Base-by-base conservation (phyloP, 1,140 invertebrate genomes). In the Cardiocondyla obscurior region DNA sequence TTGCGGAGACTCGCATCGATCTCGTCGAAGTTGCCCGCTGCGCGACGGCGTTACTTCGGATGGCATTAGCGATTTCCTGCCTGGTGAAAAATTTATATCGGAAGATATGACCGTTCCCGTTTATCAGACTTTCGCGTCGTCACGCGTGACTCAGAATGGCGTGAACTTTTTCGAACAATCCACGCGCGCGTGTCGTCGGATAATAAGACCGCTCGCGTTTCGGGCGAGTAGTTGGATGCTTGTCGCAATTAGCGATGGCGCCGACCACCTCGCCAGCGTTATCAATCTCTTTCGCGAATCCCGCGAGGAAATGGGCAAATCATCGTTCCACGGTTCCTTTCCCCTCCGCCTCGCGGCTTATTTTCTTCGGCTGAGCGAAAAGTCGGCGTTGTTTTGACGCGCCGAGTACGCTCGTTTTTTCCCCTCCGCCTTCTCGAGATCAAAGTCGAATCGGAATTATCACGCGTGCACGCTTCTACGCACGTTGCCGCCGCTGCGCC, bases 121-220 rank as follows among this genome's bases (percentile, higher is more conserved):
- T 79, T 79, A 79, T 79, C 74, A 69, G 74, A 67, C 51, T 79
- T 69, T 69, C 53, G 49, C 62, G 22, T 53, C 62, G 74, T 79
- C 44, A 69, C 16, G 74, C 46, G 46, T 67, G 74, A 79, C 58
- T 79, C 74, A 67, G 74, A n/a, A 67, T 33, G 30, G 44, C 51
- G 33, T 14, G 16, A 65, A 33, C 6, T 19, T n/a, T n/a, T n/a
- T 28, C 0, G 12, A 36, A 67, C 53, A 39, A 30, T 19, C 5
- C 22, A 30, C 51, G 19, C 49, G 3, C 42, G 44, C 16, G n/a
- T 30, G 25, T n/a, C 70, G 14, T 5, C 22, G 73, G 14, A 65
- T 51, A 49, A 64, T 19, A 76, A 22, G 25, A 28, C 22, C 22
- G 33, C 22, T 69, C 65, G 25, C 16, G 33, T 65, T 64, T 64